phyloP scores from a whole-genome alignment of 2,113 vertebrate species.

The Ctenodactylus gundi region DNA sequence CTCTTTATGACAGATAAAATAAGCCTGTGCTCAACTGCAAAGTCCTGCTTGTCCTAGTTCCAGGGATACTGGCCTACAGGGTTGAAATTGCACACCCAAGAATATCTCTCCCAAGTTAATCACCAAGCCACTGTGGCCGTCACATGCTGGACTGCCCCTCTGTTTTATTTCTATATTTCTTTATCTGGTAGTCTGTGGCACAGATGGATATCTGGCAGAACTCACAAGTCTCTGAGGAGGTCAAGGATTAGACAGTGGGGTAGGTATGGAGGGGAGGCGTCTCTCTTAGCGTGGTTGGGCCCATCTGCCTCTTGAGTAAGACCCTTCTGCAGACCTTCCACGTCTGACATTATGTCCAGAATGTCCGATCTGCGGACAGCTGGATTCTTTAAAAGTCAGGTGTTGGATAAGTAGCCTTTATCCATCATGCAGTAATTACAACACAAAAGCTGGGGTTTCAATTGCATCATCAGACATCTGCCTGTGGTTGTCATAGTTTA shows the following conservation, averaged over 20 bases:
- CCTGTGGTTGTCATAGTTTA: not conserved
- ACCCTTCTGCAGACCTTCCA: not conserved
- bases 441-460: not conserved
- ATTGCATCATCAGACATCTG: not conserved
- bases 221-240: not conserved
- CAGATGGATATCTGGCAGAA: no score
- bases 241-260: fast-evolving
- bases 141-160: fast-evolving
- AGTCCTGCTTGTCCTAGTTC: not conserved
- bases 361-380: not conserved
- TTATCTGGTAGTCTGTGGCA: no score
- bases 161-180: fast-evolving
- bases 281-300: not conserved
- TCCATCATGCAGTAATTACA: fast-evolving
- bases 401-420: not conserved
- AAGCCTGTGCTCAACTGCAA: not conserved
- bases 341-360: not conserved
- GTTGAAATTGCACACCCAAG: fast-evolving
- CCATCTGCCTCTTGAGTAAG: not conserved
- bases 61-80: no score
- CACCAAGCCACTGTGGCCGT: fast-evolving
- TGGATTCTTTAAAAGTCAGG: not conserved
- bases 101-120: fast-evolving
- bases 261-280: fast-evolving
- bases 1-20: not conserved